Conservation (phyloP, 2,888 invertebrate genomes). For the Mantis religiosa region DNA sequence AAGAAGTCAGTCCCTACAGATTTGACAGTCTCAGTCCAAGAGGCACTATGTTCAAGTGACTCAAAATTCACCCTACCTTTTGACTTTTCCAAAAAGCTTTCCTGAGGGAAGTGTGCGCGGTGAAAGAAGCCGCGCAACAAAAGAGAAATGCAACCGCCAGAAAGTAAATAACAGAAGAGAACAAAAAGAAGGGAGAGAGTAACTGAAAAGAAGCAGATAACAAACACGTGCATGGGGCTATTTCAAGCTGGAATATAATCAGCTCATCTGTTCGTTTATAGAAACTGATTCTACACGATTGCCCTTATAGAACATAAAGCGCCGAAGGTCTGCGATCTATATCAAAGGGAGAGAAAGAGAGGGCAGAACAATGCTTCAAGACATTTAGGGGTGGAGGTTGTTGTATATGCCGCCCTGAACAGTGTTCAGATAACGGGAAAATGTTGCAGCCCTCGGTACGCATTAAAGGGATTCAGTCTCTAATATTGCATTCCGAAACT, state of each 20-base stretch:
- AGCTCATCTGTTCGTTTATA: not conserved
- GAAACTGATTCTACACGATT: not conserved
- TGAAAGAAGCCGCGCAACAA: too few species aligned
- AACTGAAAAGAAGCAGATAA: not conserved
- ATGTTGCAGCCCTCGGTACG: not conserved
- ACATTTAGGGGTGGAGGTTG: not conserved
- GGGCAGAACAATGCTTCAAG: not conserved
- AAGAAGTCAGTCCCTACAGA: too few species aligned
- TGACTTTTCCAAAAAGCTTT: too few species aligned
- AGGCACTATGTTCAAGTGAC: too few species aligned
- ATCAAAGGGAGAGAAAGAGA: not conserved
- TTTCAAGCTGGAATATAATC: not conserved
- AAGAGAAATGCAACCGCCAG: not conserved
- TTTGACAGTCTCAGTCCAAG: too few species aligned
- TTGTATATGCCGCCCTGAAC: too few species aligned
- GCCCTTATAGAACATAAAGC: not conserved
- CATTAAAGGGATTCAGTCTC: not conserved
- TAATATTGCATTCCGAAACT: not conserved
- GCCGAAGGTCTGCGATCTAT: not conserved
- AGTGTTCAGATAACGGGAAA: not conserved
- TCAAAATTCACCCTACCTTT: too few species aligned
- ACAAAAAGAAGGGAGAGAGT: not conserved
- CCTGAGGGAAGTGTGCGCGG: too few species aligned
- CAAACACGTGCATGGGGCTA: not conserved
- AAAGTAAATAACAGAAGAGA: not conserved